Base-by-base conservation (phyloP, 1,140 invertebrate species). In the Procambarus clarkii region DNA sequence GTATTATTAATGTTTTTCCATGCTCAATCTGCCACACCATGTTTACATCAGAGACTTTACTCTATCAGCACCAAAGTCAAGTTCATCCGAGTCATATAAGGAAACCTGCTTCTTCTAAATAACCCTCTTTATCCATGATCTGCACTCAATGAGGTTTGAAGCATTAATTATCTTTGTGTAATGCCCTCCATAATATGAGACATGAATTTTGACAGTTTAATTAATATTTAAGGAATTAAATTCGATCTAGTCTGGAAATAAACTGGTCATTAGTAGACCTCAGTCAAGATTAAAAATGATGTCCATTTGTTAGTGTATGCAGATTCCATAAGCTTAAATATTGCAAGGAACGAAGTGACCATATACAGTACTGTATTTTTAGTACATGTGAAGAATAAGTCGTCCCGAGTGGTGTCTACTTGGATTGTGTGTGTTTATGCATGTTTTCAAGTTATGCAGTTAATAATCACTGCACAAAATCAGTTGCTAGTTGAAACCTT, bases 1-100 rank as follows among this genome's bases (percentile, higher is more conserved):
- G 76, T 13, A 82, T 91, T 7, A 91, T 91, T 48, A 81, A 91
- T 54, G 77, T 91, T 8, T 91, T 58, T 13, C 46, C 89, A 3
- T 91, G 89, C 34, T 24, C 15, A 15, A 13, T 18, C 11, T 91
- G 89, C 54, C 81, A 80, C 76, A 80, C 76, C 54, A 91, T 91
- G 82, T 91, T 86, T 64, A 80, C 89, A 0, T 84, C 89, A 0
- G 58, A 78, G 58, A 21, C 50, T 24, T 44, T 64, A 1, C 69
- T 85, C 15, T n/a, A 88, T 8, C 24, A 74, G 44, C 87, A 88
- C 46, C 64, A 74, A 60, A 46, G 9, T 48, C n/a, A 69, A 21
- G 60, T 21, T 5, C 83, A 85, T 24, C 69, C 5, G 21, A 18
- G 13, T 21, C 21, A 69, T 4, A 18, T 21, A 2, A 4, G 21